A percentile compares a stretch with the other conserved stretches of the same genome.
phyloP scores from a whole-genome alignment of 1,140 invertebrate genomes.

The Drosophila tristis region DNA sequence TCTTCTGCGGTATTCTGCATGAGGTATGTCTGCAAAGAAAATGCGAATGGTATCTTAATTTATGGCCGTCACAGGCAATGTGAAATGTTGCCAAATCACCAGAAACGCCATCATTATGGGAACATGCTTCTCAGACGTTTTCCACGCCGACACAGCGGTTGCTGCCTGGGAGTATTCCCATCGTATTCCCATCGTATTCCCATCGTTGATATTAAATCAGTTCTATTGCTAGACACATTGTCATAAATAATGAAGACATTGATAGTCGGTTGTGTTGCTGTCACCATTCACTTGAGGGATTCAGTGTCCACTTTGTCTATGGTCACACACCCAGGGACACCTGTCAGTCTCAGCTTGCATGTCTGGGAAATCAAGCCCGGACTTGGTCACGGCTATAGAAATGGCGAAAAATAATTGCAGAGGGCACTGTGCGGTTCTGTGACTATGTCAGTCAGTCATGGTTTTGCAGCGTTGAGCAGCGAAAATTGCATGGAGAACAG shows the following conservation, averaged over 20 bases:
- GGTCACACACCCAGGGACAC: conserved; percentile 40
- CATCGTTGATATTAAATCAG: conserved; percentile 37
- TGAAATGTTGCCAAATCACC: conserved; percentile 31
- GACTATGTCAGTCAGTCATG: no score
- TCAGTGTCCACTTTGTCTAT: conserved; percentile 33
- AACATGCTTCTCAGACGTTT: conserved; percentile 14
- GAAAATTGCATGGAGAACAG: no score
- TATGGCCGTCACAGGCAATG: conserved; percentile 10
- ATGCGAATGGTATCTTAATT: no score
- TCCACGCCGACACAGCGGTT: conserved; percentile 13
- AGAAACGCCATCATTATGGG: neutral
- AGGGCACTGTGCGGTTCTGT: no score
- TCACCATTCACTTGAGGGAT: conserved; percentile 44
- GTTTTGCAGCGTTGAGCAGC: no score
- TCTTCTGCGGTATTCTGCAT: no score
- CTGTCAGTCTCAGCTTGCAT: conserved; percentile 38
- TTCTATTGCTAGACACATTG: conserved; percentile 20
- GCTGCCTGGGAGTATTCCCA: neutral
- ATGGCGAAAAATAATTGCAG: conserved; percentile 9
- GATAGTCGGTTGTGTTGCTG: conserved; percentile 42
- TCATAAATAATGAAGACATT: conserved; percentile 50
- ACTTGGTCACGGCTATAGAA: conserved; percentile 12
- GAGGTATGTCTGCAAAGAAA: no score
- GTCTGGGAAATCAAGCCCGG: conserved; percentile 3
- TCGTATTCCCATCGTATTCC: neutral